These are phyloP conservation scores for Epinephelus coioides DNA, from an alignment of 2,797 vertebrate species.

Conservation along the genomic window DNA sequence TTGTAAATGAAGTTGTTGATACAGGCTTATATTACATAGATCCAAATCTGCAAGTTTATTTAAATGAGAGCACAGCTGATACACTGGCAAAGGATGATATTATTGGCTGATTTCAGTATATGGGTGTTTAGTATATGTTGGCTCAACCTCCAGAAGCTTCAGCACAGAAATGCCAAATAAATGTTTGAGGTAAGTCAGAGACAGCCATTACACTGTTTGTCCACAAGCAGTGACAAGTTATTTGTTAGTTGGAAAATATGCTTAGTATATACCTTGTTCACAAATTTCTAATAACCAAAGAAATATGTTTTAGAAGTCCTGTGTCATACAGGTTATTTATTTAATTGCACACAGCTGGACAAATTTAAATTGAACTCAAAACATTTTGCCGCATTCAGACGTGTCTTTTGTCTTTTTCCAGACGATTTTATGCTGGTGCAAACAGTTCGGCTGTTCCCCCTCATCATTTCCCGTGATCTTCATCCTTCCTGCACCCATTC, in stretches of 20 bases:
- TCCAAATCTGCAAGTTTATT: too few relatives aligned
- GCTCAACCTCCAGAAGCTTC: too few relatives aligned
- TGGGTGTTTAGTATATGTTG: too few relatives aligned
- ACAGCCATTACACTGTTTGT: too few relatives aligned
- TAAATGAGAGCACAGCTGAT: too few relatives aligned
- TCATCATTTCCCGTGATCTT: conserved; percentile 12
- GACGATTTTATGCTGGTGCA: conserved; percentile 60
- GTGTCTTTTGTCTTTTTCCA: conserved; percentile 1
- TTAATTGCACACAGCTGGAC: neutral
- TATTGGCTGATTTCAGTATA: too few relatives aligned
- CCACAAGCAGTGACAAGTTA: too few relatives aligned
- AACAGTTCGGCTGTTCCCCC: conserved; percentile 7
- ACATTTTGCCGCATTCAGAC: neutral
- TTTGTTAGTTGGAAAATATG: too few relatives aligned
- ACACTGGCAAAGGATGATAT: too few relatives aligned
- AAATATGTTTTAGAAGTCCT: neutral
- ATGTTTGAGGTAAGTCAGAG: neutral
- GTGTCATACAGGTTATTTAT: neutral
- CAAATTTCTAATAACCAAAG: too few relatives aligned
- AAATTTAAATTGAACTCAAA: neutral
- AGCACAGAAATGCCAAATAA: neutral
- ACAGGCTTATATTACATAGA: too few relatives aligned
- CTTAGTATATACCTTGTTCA: neutral
- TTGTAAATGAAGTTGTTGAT: too few relatives aligned
- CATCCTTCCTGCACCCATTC: neutral